Evolutionary conservation across 2,888 invertebrate genomes (phyloP).

Genomic region (Meteorus colon): DNA sequence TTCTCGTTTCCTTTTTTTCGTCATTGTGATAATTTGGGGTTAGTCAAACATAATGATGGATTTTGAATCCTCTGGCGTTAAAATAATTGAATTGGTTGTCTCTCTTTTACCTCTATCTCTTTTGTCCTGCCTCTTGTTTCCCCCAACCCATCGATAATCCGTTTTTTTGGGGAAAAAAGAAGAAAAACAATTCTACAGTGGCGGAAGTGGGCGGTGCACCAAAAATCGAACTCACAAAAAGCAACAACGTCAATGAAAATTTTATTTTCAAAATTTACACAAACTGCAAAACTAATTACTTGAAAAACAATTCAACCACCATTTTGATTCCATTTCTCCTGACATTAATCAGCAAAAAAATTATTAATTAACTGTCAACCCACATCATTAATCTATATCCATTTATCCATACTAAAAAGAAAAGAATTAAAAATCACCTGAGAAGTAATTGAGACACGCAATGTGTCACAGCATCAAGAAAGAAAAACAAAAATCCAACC

Average conservation of each 20-base stretch:
- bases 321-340: too few species aligned
- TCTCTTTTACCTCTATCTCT: constrained; percentile 6
- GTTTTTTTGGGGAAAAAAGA: neutral
- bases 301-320: too few species aligned
- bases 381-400: too few species aligned
- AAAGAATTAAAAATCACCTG: neutral
- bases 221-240: neutral
- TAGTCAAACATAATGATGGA: neutral
- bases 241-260: constrained; percentile 38
- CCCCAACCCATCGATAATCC: neutral
- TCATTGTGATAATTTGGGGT: constrained; percentile 11
- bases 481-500: neutral
- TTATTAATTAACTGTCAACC: too few species aligned
- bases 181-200: neutral
- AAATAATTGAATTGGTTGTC: constrained; percentile 51
- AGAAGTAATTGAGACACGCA: constrained; percentile 16
- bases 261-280: constrained; percentile 30
- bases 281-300: too few species aligned
- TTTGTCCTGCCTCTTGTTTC: neutral
- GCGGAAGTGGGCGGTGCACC: constrained; percentile 51
- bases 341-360: too few species aligned
- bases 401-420: neutral
- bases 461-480: constrained; percentile 9
- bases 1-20: neutral
- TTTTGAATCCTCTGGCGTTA: constrained; percentile 4